A percentile compares a stretch with the other conserved stretches of the same genome.
Evolutionary conservation across 2,888 invertebrate species (phyloP).

Genomic region (Chelonus formosanus): DNA sequence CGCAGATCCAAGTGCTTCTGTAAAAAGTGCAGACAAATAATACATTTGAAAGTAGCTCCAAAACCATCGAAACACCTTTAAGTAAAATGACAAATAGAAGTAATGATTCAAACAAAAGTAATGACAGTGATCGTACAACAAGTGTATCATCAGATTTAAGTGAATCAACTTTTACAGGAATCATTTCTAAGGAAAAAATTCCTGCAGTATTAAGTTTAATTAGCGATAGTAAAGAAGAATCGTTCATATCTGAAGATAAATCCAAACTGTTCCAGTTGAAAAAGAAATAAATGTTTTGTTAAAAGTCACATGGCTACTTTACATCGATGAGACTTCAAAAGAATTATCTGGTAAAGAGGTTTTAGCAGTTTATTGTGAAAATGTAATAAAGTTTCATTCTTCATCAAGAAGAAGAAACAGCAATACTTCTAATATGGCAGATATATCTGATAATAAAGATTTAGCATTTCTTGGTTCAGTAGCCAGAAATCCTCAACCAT

Average conservation of each 20-base stretch:
- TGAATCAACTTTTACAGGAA: no score
- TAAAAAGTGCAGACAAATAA: constrained; percentile 37
- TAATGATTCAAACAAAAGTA: no score
- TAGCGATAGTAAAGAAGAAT: constrained; percentile 53
- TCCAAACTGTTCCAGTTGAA: constrained; percentile 29
- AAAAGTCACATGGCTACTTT: constrained; percentile 53
- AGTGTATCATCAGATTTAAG: no score
- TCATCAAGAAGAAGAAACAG: constrained; percentile 34
- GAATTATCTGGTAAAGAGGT: constrained; percentile 41
- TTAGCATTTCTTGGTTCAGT: constrained; percentile 58
- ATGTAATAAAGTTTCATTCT: no score
- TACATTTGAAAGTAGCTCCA: constrained; percentile 11
- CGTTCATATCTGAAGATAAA: constrained; percentile 45
- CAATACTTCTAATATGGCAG: constrained; percentile 53
- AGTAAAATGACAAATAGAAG: no score
- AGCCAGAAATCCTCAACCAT: constrained; percentile 46
- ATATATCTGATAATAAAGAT: constrained; percentile 41
- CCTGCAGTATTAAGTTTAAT: no score
- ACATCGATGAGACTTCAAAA: constrained; percentile 54
- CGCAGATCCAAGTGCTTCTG: constrained; percentile 21
- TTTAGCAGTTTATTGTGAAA: no score
- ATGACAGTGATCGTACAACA: no score
- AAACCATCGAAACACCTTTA: no score
- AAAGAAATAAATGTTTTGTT: no score
- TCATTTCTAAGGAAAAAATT: no score